Conservation (phyloP, 2,797 vertebrate species). For the Todus mexicanus region DNA sequence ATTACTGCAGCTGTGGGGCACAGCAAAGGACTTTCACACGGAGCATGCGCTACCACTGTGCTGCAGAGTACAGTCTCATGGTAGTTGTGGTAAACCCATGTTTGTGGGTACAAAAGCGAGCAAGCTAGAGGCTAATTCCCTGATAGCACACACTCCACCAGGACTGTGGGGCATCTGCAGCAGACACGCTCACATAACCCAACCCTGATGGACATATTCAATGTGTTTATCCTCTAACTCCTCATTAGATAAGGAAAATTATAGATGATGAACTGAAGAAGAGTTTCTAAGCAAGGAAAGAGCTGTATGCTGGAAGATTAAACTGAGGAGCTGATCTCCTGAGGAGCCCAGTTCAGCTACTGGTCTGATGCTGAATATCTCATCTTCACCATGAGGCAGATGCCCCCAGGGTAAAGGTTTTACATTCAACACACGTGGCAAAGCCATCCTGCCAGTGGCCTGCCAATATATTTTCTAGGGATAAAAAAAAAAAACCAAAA, state of each 20-base stretch:
- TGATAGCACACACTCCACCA: accelerated
- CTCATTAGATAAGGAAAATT: conserved; percentile 11
- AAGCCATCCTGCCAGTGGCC: background rate
- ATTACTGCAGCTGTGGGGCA: background rate
- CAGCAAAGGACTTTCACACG: background rate
- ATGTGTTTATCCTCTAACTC: background rate
- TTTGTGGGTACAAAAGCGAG: background rate
- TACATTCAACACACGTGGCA: background rate
- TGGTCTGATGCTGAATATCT: background rate
- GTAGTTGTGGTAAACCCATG: background rate
- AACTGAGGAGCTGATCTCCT: background rate
- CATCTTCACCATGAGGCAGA: background rate
- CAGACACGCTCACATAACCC: background rate
- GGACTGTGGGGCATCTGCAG: background rate
- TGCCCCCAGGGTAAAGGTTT: background rate
- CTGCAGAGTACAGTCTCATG: no score
- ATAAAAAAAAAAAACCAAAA: background rate
- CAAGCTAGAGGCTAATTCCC: background rate
- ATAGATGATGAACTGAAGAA: background rate
- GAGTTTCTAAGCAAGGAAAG: background rate
- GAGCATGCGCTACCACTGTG: background rate
- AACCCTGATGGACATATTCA: conserved; percentile 3
- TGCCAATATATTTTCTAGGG: background rate
- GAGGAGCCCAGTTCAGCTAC: background rate
- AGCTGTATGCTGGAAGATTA: background rate